Evolutionary conservation across 2,888 invertebrate species (phyloP).

Genomic region (Erebia epiphron): DNA sequence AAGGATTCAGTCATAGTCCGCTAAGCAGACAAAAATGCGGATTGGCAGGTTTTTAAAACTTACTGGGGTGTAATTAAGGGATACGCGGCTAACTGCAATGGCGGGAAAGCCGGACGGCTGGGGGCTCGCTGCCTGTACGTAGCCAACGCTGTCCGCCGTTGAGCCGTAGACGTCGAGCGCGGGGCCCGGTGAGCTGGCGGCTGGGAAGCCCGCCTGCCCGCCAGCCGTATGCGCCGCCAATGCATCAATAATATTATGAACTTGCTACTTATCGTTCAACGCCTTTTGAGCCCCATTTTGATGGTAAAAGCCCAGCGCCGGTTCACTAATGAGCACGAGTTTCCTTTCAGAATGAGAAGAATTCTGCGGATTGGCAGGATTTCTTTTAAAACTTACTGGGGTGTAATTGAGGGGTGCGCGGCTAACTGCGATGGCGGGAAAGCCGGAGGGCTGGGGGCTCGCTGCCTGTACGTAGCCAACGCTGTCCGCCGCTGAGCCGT

Average conservation of each 20-base stretch:
- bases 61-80: constrained; percentile 96
- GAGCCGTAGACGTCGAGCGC: constrained; percentile 97
- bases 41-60: constrained; percentile 58
- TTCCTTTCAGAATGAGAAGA: no score
- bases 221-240: constrained; percentile 85
- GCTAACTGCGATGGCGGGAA: constrained; percentile 96
- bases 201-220: constrained; percentile 91
- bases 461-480: constrained; percentile 98
- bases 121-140: constrained; percentile 98
- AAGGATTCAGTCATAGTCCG: no score
- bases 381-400: constrained; percentile 86
- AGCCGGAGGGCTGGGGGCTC: constrained; percentile 97
- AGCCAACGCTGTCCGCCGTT: constrained; percentile 94
- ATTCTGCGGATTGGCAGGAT: no score
- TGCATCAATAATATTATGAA: no score
- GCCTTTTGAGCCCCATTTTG: no score
- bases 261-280: no score
- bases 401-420: constrained; percentile 96
- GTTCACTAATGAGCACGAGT: no score
- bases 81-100: constrained; percentile 96
- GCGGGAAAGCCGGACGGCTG: constrained; percentile 98
- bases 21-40: no score
- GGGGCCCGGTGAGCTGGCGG: constrained; percentile 96
- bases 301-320: no score
- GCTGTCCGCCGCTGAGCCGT: constrained; percentile 94